Percentiles rank a stretch among this genome's conserved stretches.
These are phyloP conservation scores for Plecotus auritus DNA, from an alignment of 2,113 vertebrate genomes.

Conservation along the genomic window DNA sequence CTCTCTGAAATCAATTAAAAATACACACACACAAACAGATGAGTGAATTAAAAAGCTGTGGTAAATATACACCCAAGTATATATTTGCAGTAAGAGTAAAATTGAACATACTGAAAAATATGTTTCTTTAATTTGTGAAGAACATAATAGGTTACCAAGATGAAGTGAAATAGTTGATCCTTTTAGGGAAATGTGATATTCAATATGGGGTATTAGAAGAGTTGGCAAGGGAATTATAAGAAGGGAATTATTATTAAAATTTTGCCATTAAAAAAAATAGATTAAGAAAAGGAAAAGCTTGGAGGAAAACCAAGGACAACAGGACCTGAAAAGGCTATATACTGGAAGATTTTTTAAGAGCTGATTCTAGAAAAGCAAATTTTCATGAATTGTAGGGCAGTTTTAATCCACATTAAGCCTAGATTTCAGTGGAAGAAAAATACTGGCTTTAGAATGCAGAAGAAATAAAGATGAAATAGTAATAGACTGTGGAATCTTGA, in stretches of 20 bases:
- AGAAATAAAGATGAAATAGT: neutral
- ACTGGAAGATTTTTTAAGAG: neutral
- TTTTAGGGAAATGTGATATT: neutral
- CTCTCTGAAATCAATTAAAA: too few relatives aligned
- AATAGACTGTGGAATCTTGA: neutral
- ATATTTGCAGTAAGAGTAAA: neutral
- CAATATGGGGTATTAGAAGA: neutral
- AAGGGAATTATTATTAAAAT: slow-evolving; percentile 9
- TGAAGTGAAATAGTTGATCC: neutral
- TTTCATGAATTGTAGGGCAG: neutral
- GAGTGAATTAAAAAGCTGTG: neutral
- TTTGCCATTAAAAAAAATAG: neutral
- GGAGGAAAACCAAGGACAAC: neutral
- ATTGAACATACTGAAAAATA: neutral
- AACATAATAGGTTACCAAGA: neutral
- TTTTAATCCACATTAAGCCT: neutral
- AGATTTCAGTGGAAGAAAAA: neutral
- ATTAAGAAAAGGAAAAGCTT: neutral
- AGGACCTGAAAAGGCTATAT: neutral
- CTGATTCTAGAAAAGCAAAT: neutral
- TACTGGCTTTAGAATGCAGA: neutral
- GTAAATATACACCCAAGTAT: neutral
- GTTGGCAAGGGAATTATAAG: neutral
- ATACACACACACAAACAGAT: too few relatives aligned
- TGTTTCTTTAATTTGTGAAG: neutral